Evolutionary conservation across 1,140 invertebrate genomes (phyloP).

Genomic region (Nautilus pompilius): DNA sequence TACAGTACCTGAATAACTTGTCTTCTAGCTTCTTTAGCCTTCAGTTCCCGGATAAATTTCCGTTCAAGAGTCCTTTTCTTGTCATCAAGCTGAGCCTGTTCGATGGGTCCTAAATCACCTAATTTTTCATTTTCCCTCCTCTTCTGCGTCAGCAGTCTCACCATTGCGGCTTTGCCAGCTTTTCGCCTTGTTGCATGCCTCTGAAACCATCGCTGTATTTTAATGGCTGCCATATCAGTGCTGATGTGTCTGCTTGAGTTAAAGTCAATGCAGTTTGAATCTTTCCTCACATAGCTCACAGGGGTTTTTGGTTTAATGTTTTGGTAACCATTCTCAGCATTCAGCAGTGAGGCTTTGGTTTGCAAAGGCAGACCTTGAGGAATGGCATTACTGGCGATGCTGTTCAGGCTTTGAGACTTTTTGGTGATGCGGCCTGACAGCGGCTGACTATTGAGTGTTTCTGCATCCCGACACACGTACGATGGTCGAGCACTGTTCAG

Average conservation of each 20-base stretch:
- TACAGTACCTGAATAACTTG: conserved; percentile 47
- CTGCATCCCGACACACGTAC: too few species aligned
- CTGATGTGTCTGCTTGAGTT: neutral
- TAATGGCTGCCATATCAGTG: conserved; percentile 32
- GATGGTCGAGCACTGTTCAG: too few species aligned
- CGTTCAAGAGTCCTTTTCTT: conserved; percentile 31
- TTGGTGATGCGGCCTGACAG: neutral
- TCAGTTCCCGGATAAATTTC: conserved; percentile 44
- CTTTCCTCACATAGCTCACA: conserved; percentile 44
- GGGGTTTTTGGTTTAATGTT: conserved; percentile 54
- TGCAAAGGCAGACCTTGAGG: conserved; percentile 35
- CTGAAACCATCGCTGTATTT: conserved; percentile 47
- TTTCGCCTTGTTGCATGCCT: conserved; percentile 23
- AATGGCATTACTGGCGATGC: conserved; percentile 50
- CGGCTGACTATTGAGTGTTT: conserved; percentile 11
- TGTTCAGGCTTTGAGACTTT: conserved; percentile 13
- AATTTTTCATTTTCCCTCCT: conserved; percentile 18
- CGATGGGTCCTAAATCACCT: conserved; percentile 11
- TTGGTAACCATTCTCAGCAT: conserved; percentile 53
- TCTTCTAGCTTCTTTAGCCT: conserved; percentile 42
- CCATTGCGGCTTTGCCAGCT: conserved; percentile 43
- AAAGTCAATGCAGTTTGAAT: neutral
- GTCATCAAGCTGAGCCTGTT: conserved; percentile 11
- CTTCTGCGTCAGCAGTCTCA: conserved; percentile 43
- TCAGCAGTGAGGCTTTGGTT: conserved; percentile 42